These are phyloP conservation scores for Eulithis testata DNA, from an alignment of 2,888 invertebrate genomes.

Conservation along the genomic window DNA sequence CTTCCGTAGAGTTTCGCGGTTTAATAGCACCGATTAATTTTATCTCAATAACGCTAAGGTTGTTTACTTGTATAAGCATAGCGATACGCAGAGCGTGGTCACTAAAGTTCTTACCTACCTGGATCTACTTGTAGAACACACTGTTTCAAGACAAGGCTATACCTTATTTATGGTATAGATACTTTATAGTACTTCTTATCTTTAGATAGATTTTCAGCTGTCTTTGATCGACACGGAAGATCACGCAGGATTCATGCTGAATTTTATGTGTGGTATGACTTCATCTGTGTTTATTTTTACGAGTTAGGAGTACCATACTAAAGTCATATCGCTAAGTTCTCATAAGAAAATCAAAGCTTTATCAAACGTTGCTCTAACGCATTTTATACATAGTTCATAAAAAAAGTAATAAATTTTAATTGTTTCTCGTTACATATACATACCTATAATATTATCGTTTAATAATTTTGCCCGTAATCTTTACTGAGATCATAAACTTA, in stretches of 20 bases:
- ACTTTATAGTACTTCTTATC: too few species aligned
- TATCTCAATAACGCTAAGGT: constrained; percentile 66
- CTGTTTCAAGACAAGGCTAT: too few species aligned
- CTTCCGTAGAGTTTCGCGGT: constrained; percentile 78
- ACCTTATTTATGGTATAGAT: too few species aligned
- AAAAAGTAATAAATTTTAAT: constrained; percentile 5
- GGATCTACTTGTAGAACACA: too few species aligned
- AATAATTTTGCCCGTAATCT: constrained; percentile 13
- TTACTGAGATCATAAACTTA: constrained; percentile 15
- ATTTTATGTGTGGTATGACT: too few species aligned
- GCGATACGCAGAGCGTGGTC: constrained; percentile 17
- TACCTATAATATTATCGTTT: background rate
- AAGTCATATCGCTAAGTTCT: background rate
- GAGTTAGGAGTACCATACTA: too few species aligned
- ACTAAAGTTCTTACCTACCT: background rate
- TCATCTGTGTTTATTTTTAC: too few species aligned
- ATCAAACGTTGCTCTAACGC: background rate
- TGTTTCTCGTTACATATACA: background rate
- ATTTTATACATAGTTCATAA: constrained; percentile 2
- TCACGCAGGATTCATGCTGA: too few species aligned
- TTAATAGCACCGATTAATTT: constrained; percentile 81
- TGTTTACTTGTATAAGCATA: constrained; percentile 7
- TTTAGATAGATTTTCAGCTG: too few species aligned
- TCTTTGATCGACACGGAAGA: too few species aligned
- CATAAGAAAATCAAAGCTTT: background rate